Conservation (phyloP, 2,888 invertebrate species). For the Meandrusa payeni region DNA sequence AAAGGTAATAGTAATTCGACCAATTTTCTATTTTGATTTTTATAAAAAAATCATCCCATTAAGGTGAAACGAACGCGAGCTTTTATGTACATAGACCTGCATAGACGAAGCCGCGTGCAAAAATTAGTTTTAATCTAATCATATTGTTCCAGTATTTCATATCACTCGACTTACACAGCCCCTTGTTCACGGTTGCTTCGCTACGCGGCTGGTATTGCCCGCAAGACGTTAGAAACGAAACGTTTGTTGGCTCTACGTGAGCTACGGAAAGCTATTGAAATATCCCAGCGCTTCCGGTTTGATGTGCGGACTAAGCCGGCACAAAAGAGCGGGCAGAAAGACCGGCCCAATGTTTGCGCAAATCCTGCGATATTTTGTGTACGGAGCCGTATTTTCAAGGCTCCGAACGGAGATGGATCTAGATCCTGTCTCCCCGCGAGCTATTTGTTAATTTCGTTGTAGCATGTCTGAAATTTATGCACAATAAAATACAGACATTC, state of each 20-base stretch:
- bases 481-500: no score
- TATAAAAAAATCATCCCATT: no score
- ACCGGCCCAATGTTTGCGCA: constrained; percentile 40
- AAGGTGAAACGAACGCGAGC: no score
- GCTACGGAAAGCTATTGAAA: constrained; percentile 30
- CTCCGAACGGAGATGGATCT: not conserved
- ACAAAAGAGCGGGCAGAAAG: constrained; percentile 43
- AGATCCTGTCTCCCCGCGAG: not conserved
- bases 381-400: not conserved
- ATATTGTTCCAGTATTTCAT: constrained; percentile 10
- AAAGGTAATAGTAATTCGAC: no score
- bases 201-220: constrained; percentile 16
- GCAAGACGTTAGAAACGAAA: constrained; percentile 9
- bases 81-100: no score
- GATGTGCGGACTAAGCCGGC: constrained; percentile 28
- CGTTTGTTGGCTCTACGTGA: constrained; percentile 25
- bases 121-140: no score
- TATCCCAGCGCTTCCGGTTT: constrained; percentile 29
- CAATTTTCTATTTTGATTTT: no score
- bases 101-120: no score
- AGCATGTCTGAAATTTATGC: not conserved
- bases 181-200: not conserved
- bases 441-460: constrained; percentile 12
- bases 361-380: constrained; percentile 28
- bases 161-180: constrained; percentile 10